Conservation (phyloP, 2,888 invertebrate genomes). For the Hipparchia sbordonii region DNA sequence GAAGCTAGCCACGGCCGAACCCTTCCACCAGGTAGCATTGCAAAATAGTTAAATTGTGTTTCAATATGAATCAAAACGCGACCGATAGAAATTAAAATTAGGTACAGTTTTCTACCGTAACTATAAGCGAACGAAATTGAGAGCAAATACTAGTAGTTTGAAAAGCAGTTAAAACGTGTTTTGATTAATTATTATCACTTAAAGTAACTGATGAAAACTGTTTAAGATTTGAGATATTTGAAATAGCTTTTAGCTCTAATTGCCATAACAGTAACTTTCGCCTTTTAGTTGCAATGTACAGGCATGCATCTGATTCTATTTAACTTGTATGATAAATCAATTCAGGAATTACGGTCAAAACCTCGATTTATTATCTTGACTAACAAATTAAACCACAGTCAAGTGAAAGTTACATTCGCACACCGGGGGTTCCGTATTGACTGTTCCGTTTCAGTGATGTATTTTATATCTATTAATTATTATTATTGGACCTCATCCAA, state of each 20-base stretch:
- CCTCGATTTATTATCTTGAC: background rate
- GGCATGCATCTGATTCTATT: background rate
- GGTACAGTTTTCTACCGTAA: too few relatives aligned
- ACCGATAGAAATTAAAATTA: background rate
- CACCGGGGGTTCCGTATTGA: too few relatives aligned
- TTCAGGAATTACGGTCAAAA: background rate
- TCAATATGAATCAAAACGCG: too few relatives aligned
- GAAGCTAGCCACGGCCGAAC: too few relatives aligned
- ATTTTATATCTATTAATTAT: too few relatives aligned
- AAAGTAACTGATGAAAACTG: slow-evolving; percentile 7
- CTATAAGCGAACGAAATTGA: background rate
- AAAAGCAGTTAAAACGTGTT: background rate
- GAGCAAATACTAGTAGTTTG: background rate
- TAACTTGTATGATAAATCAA: background rate
- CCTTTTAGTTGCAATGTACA: slow-evolving; percentile 1
- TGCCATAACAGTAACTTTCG: slow-evolving; percentile 3
- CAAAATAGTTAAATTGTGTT: too few relatives aligned
- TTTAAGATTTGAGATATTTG: background rate
- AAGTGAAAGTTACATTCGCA: too few relatives aligned
- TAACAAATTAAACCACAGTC: too few relatives aligned
- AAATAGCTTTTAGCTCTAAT: slow-evolving; percentile 2
- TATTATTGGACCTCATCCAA: too few relatives aligned
- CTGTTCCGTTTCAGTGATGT: too few relatives aligned
- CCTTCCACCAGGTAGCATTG: too few relatives aligned
- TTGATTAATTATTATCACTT: slow-evolving; percentile 1